These are phyloP conservation scores for Drosophila sordidapex DNA, from an alignment of 2,888 invertebrate species.

Conservation along the genomic window DNA sequence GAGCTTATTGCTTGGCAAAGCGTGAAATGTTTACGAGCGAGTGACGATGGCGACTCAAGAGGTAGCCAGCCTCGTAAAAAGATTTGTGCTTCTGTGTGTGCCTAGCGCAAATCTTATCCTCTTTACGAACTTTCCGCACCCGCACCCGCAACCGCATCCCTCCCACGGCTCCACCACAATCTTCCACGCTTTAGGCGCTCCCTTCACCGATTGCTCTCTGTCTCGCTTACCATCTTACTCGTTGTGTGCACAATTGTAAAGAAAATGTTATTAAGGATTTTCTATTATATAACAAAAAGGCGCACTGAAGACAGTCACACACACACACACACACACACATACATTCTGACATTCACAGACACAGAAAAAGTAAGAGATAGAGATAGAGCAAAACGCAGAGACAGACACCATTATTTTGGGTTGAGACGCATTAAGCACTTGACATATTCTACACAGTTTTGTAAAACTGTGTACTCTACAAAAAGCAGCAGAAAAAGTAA, in stretches of 20 bases:
- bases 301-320: conserved; percentile 64
- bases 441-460: conserved; percentile 54
- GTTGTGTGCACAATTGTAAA: conserved; percentile 67
- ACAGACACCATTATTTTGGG: conserved; percentile 42
- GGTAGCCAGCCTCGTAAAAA: conserved; percentile 53
- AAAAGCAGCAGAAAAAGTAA: background rate
- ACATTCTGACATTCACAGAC: background rate
- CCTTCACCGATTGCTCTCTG: conserved; percentile 5
- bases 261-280: conserved; percentile 83
- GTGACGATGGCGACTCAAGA: conserved; percentile 73
- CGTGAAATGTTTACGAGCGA: conserved; percentile 81
- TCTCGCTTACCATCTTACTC: conserved; percentile 27
- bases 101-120: conserved; percentile 64
- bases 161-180: background rate
- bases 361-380: background rate
- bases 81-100: conserved; percentile 56
- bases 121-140: conserved; percentile 37
- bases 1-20: conserved; percentile 78
- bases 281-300: conserved; percentile 80
- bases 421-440: conserved; percentile 70
- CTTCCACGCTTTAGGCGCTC: background rate
- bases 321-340: conserved; percentile 14
- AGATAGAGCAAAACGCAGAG: conserved; percentile 2
- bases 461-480: conserved; percentile 13
- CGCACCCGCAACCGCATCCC: background rate